These are phyloP conservation scores for Chaetorhynchus papuensis DNA, from an alignment of 2,113 vertebrate species.

Conservation along the genomic window DNA sequence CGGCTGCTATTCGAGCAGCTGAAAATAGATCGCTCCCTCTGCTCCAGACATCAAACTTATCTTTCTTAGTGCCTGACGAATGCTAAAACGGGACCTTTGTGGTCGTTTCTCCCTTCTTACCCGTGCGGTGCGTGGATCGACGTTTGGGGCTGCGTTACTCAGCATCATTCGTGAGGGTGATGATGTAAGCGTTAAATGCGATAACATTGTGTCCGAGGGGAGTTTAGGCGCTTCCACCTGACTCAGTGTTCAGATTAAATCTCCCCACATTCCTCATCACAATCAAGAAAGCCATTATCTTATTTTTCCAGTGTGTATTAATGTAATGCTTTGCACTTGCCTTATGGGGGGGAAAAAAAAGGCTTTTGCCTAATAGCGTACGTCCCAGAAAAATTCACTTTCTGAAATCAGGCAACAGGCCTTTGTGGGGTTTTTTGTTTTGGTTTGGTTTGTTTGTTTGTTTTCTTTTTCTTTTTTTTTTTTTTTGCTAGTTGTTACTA, in stretches of 20 bases:
- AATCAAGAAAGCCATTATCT: constrained; percentile 41
- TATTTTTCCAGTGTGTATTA: constrained; percentile 49
- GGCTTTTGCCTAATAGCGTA: not conserved
- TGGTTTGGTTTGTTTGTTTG: not conserved
- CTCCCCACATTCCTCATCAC: not conserved
- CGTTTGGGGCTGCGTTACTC: constrained; percentile 38
- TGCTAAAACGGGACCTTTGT: not conserved
- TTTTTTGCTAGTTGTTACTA: not conserved
- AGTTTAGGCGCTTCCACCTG: constrained; percentile 21
- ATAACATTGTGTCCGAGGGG: constrained; percentile 58
- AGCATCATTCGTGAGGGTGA: not conserved
- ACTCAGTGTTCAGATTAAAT: constrained; percentile 28
- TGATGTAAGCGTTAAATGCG: constrained; percentile 29
- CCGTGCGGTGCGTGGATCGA: not conserved
- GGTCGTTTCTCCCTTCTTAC: not conserved
- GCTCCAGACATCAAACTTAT: not conserved
- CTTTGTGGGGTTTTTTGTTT: not conserved
- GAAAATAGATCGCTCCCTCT: constrained; percentile 10
- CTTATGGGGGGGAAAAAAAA: not conserved
- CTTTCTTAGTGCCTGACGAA: not conserved
- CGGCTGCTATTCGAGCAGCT: not conserved
- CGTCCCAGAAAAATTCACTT: not conserved
- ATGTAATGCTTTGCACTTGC: constrained; percentile 17
- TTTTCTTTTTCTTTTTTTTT: not conserved
- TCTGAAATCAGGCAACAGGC: not conserved